Base-by-base conservation (phyloP, 2,113 vertebrate genomes). In the Micromys minutus region DNA sequence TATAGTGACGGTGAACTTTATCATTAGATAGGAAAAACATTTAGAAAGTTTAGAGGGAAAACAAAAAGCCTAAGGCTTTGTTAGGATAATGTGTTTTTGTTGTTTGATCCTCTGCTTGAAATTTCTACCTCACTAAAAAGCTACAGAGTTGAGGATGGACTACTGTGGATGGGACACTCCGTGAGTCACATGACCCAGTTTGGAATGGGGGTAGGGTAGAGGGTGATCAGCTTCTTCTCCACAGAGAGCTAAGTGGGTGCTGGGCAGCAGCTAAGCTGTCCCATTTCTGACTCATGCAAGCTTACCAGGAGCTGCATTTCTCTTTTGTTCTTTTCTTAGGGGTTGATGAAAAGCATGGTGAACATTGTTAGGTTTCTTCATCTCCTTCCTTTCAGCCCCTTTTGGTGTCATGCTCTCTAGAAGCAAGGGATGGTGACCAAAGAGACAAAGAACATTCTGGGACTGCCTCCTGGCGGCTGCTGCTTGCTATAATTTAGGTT, bases 351-450 rank as follows among this genome's bases (percentile, higher is more conserved):
- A 91, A 39, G 69, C 39, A 59, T 29, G 34, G 61, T 67, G 79
- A 8, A 76, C 65, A 45, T 59, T 65, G 16, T 55, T 77, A 31
- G 39, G 9, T 24, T 95, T 94, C 81, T 71, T 95, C 80, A 87
- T 91, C 87, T 87, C 95, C 76, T 87, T 95, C 42, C 29, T 93
- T 55, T 77, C 24, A 55, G 24, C 69, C 39, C 50, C 96, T 84
- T 83, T 63, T 55, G 86, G 4, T 15, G 50, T 45, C 52, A 77
- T 63, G 39, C 47, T 87, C 57, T 75, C 84, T 94, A 83, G 29
- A 1, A 67, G 59, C 24, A 84, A 93, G 8, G n/a, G 52, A 76
- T 8, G 22, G 42, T 50, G 52, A 72, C 69, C 75, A 52, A 59
- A 91, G 55, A 76, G 42, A 80, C 71, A 85, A 80, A 91, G 80